These are phyloP conservation scores for Hypomesus transpacificus DNA, from an alignment of 2,113 vertebrate genomes.

Conservation along the genomic window DNA sequence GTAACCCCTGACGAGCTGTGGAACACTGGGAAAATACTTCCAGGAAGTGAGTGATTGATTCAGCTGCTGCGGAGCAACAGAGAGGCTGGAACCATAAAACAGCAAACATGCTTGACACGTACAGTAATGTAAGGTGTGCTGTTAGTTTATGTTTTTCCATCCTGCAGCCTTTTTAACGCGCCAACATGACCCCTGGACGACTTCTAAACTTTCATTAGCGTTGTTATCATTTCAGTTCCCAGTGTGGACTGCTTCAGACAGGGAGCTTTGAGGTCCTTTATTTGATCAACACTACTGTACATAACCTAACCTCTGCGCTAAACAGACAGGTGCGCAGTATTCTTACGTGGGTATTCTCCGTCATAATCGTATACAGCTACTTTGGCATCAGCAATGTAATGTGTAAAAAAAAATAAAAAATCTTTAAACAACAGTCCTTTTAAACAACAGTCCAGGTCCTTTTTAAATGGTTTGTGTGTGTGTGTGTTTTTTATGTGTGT, in stretches of 20 bases:
- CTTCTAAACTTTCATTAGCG: background rate
- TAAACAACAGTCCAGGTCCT: background rate
- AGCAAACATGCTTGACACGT: background rate
- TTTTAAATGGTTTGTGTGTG: background rate
- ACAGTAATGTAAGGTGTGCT: background rate
- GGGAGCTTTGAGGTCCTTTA: no score
- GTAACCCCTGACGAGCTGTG: background rate
- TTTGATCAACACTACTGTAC: no score
- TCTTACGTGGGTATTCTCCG: no score
- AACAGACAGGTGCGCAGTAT: no score
- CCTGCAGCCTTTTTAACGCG: background rate
- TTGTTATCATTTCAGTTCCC: background rate
- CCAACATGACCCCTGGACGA: background rate
- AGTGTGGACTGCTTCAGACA: no score
- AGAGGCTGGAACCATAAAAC: background rate
- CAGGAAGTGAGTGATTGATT: slow-evolving; percentile 2
- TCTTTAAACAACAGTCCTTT: background rate
- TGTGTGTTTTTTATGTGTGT: slow-evolving; percentile 11
- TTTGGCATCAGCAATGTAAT: no score
- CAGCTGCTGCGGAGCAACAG: background rate
- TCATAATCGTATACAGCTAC: no score
- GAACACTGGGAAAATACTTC: background rate
- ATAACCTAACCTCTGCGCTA: no score
- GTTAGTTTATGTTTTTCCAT: background rate
- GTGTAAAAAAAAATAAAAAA: no score